Evolutionary conservation across 2,888 invertebrate species (phyloP).

Genomic region (Dioctria rufipes): DNA sequence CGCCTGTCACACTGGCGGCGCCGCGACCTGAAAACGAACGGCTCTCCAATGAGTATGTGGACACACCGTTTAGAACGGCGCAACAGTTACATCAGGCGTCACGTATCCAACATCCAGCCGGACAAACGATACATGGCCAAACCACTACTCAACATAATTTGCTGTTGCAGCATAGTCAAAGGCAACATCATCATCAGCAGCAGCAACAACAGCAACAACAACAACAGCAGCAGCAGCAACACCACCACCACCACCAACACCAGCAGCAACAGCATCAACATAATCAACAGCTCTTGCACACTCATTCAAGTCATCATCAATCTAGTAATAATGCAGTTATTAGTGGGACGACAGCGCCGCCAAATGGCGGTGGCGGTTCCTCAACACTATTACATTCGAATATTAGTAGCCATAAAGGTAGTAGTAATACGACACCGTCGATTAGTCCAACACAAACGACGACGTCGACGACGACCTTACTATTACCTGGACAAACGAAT

Average conservation of each 20-base stretch:
- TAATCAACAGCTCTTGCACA: constrained; percentile 60
- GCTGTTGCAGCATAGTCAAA: constrained; percentile 74
- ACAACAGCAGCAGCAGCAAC: constrained; percentile 67
- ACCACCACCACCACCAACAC: constrained; percentile 71
- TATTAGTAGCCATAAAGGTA: constrained; percentile 62
- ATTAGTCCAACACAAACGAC: constrained; percentile 58
- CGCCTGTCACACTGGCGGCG: constrained; percentile 74
- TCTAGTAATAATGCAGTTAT: constrained; percentile 60
- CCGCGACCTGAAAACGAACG: constrained; percentile 91
- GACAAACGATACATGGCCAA: constrained; percentile 72
- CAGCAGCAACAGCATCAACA: constrained; percentile 59
- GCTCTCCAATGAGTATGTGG: constrained; percentile 93
- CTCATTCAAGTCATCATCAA: constrained; percentile 60
- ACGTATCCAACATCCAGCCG: constrained; percentile 70
- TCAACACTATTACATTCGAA: constrained; percentile 63
- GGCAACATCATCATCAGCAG: constrained; percentile 66
- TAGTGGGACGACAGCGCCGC: constrained; percentile 58
- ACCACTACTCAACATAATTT: constrained; percentile 73
- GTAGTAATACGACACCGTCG: constrained; percentile 60
- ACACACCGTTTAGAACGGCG: constrained; percentile 82
- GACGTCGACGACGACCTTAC: constrained; percentile 62
- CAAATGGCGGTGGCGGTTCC: constrained; percentile 55
- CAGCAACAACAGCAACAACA: constrained; percentile 58
- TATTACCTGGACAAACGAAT: constrained; percentile 61
- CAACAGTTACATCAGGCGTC: constrained; percentile 71